Conservation (phyloP, 2,113 vertebrate genomes). For the Colaptes auratus region DNA sequence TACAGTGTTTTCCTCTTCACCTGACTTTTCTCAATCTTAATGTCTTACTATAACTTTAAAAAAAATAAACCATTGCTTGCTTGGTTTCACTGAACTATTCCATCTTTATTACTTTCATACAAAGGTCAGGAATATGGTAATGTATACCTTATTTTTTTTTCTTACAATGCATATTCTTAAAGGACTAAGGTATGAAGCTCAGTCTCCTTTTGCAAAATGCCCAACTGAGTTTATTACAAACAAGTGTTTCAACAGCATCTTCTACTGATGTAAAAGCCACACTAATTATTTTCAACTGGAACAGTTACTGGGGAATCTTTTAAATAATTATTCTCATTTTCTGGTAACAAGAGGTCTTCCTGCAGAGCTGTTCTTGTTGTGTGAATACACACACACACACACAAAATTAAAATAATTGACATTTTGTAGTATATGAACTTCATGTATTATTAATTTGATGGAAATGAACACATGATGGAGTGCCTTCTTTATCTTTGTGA, state of each 20-base stretch:
- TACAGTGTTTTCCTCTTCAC: constrained; percentile 64
- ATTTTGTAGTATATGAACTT: constrained; percentile 69
- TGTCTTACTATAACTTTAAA: constrained; percentile 34
- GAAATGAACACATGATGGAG: constrained; percentile 72
- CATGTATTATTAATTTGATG: constrained; percentile 74
- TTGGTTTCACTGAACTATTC: constrained; percentile 22
- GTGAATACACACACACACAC: constrained; percentile 11
- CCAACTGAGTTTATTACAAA: not conserved
- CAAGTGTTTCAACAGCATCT: not conserved
- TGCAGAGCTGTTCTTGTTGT: not conserved
- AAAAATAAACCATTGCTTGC: not conserved
- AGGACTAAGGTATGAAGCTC: not conserved
- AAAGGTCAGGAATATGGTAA: not conserved
- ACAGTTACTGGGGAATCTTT: not conserved
- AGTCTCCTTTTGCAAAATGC: not conserved
- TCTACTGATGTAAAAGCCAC: not conserved
- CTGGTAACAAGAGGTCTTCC: constrained; percentile 3
- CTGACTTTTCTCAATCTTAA: constrained; percentile 70
- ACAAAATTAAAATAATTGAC: constrained; percentile 69
- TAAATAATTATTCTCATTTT: not conserved
- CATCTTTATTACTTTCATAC: not conserved
- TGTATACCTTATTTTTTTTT: not conserved
- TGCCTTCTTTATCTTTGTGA: constrained; percentile 67
- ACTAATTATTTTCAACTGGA: not conserved
- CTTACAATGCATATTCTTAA: not conserved